These are phyloP conservation scores for Drosophila repletoides DNA, from an alignment of 1,140 invertebrate genomes.

Conservation along the genomic window DNA sequence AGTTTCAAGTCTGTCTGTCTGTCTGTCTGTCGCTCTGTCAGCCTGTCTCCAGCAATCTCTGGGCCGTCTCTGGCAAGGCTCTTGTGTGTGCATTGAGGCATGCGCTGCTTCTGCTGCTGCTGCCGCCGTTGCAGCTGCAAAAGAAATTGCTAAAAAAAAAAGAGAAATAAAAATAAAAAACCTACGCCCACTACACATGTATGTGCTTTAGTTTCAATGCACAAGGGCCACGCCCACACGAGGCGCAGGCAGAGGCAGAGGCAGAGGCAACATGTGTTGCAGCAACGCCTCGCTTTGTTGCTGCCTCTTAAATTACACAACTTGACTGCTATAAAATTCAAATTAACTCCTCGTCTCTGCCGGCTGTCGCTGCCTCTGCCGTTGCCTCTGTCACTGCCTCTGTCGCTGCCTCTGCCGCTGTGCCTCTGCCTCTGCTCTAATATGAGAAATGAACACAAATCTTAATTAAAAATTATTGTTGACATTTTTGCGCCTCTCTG, in stretches of 20 bases:
- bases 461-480: constrained; percentile 81
- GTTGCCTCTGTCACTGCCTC: background rate
- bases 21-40: constrained; percentile 5
- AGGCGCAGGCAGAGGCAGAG: too few relatives aligned
- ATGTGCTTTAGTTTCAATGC: constrained; percentile 2
- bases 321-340: constrained; percentile 79
- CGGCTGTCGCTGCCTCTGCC: constrained; percentile 2
- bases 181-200: constrained; percentile 11
- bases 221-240: constrained; percentile 42
- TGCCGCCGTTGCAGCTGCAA: constrained; percentile 33
- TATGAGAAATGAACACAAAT: constrained; percentile 74
- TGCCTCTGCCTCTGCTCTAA: constrained; percentile 37
- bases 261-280: constrained; percentile 74
- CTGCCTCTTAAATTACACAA: constrained; percentile 70
- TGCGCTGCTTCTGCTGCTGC: constrained; percentile 28
- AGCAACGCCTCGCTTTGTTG: constrained; percentile 51
- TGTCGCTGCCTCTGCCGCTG: constrained; percentile 7
- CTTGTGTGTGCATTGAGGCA: constrained; percentile 35
- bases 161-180: constrained; percentile 11
- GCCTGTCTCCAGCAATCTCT: constrained; percentile 3
- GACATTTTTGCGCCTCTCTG: constrained; percentile 55
- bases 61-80: background rate
- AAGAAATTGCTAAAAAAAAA: constrained; percentile 54
- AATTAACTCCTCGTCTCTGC: constrained; percentile 63
- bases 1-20: constrained; percentile 7